Base-by-base conservation (phyloP, 1,140 invertebrate species). In the Drosophila ambigua region DNA sequence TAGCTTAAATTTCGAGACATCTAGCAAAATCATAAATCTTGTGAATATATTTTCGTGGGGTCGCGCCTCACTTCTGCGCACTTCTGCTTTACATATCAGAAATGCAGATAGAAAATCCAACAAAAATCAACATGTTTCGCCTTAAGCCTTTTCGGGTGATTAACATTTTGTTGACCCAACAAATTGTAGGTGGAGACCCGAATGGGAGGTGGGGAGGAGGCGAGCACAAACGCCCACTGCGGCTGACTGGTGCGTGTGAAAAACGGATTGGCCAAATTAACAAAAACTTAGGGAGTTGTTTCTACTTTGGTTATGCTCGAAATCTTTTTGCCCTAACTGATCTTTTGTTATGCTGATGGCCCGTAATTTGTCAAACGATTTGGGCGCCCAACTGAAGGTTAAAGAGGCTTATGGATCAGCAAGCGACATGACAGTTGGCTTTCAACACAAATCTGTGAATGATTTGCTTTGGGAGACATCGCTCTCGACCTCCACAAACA, bases 391-490 rank as follows among this genome's bases (percentile, higher is more conserved):
- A 62, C 53, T 55, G 58, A 72, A 79, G 68, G 73, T 71, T 75
- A 66, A 79, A 61, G 57, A 71, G 67, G 78, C 59, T 72, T 57
- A 50, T 65, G 45, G 68, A 53, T 26, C 60, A 68, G 62, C 41
- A 44, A 26, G 97, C 96, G 97, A 97, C 91, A 94, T 95, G 8
- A 75, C 72, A 75, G 72, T 58, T 75, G 35, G 66, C 64, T 75
- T 75, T 75, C 72, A 75, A 75, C 72, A 75, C 71, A 75, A 71
- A 59, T 72, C 49, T 31, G 9, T 72, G 50, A 63, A 46, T 52
- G 66, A 72, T 72, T 46, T 24, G 48, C 55, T 45, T 43, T 28
- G 31, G 16, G 23, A 13, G 26, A 26, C 55, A 58, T 49, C 28
- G n/a, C 5, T 6, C 39, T 44, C 31, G 54, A 69, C 67, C 69